phyloP scores from a whole-genome alignment of 2,797 vertebrate species.

The Natrix natrix region DNA sequence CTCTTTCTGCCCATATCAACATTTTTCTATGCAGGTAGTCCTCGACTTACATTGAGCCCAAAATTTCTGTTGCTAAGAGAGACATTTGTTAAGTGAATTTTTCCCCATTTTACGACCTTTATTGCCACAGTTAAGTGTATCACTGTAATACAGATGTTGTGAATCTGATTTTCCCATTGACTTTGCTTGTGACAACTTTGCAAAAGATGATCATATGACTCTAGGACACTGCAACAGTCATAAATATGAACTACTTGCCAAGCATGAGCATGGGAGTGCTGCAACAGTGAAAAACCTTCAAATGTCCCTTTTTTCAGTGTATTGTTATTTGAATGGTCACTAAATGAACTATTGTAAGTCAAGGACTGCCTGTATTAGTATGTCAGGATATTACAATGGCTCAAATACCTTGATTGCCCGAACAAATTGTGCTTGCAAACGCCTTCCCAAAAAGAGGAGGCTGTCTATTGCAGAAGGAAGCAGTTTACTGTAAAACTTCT shows the following conservation, averaged over 20 bases:
- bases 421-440: slow-evolving; percentile 74
- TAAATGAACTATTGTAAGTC: not conserved
- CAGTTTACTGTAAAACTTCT: slow-evolving; percentile 81
- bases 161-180: not conserved
- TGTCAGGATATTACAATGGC: not conserved
- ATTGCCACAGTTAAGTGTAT: not conserved
- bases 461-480: slow-evolving; percentile 81
- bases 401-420: slow-evolving; percentile 72
- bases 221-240: not conserved
- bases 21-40: not conserved
- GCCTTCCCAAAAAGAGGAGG: slow-evolving; percentile 81
- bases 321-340: not conserved
- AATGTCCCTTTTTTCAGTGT: not conserved
- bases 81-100: not conserved
- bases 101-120: not conserved
- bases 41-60: not conserved
- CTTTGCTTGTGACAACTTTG: not conserved
- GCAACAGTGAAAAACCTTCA: not conserved
- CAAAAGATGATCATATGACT: not conserved
- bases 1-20: not conserved
- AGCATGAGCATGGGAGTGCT: not conserved
- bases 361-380: not conserved
- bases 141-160: not conserved
- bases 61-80: not conserved
- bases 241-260: not conserved